Percentiles rank a stretch among this genome's conserved stretches.
These are phyloP conservation scores for Heteronetta atricapilla DNA, from an alignment of 2,113 vertebrate species.

Conservation along the genomic window DNA sequence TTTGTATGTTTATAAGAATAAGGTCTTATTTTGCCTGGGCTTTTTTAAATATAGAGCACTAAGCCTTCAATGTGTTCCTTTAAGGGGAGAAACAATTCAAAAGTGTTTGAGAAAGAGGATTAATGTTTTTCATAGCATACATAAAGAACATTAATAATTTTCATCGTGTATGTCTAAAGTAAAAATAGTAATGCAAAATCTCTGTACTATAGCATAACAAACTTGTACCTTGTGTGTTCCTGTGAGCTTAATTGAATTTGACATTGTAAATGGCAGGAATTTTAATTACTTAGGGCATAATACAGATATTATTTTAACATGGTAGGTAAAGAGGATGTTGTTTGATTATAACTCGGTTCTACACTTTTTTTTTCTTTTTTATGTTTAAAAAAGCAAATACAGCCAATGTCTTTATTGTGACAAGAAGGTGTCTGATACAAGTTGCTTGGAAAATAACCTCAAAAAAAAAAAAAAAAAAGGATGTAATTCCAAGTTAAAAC, in stretches of 20 bases:
- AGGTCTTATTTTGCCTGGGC: not conserved
- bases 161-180: not conserved
- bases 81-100: constrained; percentile 32
- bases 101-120: constrained; percentile 42
- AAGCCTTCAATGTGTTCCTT: constrained; percentile 19
- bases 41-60: not conserved
- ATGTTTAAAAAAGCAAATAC: not conserved
- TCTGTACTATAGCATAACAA: constrained; percentile 3
- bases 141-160: constrained; percentile 44
- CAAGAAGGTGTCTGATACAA: not conserved
- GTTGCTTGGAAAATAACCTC: not conserved
- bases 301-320: not conserved
- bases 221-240: not conserved
- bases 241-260: constrained; percentile 45
- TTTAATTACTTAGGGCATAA: constrained; percentile 5
- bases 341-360: constrained; percentile 13
- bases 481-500: not conserved
- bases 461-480: not conserved
- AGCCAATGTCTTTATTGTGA: not conserved
- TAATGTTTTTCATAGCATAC: constrained; percentile 19
- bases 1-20: not conserved
- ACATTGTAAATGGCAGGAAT: constrained; percentile 42
- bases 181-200: constrained; percentile 48
- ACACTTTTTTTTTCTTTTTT: not conserved
- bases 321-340: not conserved